Evolutionary conservation across 2,113 vertebrate species (phyloP).

Genomic region (human (Homo sapiens)): DNA sequence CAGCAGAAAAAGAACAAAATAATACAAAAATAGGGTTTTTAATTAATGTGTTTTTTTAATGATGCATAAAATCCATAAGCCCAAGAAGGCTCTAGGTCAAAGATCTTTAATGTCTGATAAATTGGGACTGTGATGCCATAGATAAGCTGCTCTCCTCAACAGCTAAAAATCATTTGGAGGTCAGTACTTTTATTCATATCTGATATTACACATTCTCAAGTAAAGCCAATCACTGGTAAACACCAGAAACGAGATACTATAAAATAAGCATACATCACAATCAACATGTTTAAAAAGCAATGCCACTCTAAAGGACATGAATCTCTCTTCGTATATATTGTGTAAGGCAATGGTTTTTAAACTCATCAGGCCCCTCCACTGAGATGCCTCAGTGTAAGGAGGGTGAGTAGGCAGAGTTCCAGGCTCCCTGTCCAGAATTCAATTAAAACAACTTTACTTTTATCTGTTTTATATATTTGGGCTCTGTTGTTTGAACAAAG

Average conservation of each 20-base stretch:
- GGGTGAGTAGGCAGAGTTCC: constrained; percentile 20
- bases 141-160: background rate
- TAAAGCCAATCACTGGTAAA: background rate
- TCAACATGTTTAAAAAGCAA: background rate
- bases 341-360: background rate
- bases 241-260: background rate
- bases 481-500: constrained; percentile 43
- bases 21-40: background rate
- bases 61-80: background rate
- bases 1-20: background rate
- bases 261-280: background rate
- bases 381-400: background rate
- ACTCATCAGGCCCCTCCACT: background rate
- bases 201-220: constrained; percentile 12
- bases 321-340: background rate
- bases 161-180: background rate
- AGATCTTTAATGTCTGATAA: background rate
- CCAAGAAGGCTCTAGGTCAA: background rate
- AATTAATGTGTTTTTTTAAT: background rate
- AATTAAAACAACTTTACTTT: constrained; percentile 50
- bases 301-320: background rate
- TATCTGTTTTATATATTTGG: constrained; percentile 41
- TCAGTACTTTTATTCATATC: background rate
- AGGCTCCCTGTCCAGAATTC: constrained; percentile 45
- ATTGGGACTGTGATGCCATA: background rate